A percentile compares a stretch with the other conserved stretches of the same genome.
Evolutionary conservation across 1,140 invertebrate species (phyloP).

Genomic region (Brachionus paranguensis): DNA sequence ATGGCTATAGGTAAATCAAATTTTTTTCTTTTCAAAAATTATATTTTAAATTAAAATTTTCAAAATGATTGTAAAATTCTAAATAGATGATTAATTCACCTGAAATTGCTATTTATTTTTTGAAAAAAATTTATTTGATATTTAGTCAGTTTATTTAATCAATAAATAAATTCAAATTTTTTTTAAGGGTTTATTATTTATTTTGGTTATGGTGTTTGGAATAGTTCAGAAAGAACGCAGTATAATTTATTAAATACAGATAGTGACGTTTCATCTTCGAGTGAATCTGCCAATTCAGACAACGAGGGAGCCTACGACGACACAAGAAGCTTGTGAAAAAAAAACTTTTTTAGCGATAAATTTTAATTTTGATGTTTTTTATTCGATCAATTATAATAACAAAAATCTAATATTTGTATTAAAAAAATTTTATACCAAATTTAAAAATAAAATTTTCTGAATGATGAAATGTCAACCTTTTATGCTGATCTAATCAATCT

Average conservation of each 20-base stretch:
- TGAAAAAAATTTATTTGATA: no score
- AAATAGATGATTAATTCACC: no score
- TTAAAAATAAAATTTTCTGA: background rate
- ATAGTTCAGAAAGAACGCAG: conserved; percentile 71
- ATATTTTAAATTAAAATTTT: background rate
- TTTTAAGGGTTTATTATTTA: conserved; percentile 71
- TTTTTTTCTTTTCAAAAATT: conserved; percentile 26
- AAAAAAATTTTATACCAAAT: background rate
- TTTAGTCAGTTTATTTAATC: no score
- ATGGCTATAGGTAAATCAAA: conserved; percentile 61
- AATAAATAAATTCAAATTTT: no score
- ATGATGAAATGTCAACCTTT: background rate
- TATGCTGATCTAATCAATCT: background rate
- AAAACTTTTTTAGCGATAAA: background rate
- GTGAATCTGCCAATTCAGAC: conserved; percentile 47
- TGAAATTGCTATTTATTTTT: no score
- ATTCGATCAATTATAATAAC: background rate
- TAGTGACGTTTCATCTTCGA: conserved; percentile 41
- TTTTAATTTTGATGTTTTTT: background rate
- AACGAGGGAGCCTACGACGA: conserved; percentile 11
- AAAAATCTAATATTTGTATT: background rate
- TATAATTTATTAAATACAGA: background rate
- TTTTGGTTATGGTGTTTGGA: conserved; percentile 78
- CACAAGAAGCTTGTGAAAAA: background rate
- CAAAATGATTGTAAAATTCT: background rate